Base-by-base conservation (phyloP, 2,113 vertebrate genomes). In the Myotis brandtii region DNA sequence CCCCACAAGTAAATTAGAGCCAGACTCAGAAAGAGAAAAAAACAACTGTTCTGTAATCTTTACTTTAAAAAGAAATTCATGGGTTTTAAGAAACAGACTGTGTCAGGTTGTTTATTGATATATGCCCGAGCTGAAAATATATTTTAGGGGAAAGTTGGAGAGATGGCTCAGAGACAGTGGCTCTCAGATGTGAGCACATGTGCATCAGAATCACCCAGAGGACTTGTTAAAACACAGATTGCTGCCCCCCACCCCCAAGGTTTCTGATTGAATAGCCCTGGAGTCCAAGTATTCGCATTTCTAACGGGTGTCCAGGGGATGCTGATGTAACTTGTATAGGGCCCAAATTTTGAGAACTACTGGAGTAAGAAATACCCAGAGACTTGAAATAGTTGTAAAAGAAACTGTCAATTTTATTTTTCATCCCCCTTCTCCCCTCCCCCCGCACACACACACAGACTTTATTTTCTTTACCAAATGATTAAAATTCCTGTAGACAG, bases 391-490 rank as follows among this genome's bases (percentile, higher is more conserved):
- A 16, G 30, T 72, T 93, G 85, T 95, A 32, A 86, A 90, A 62
- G 34, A 37, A 70, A 52, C 17, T 46, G 18, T 43, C 21, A 32
- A 50, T 50, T 54, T 84, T 83, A 40, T 50, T 66, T 81, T 91
- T 84, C 20, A 75, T 9, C 3, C 23, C 5, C n/a, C 23, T 7
- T 3, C 56, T 9, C 9, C 21, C 21, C 0, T 5, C 52, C 18
- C 18, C 14, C 13, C 50, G 23, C 10, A 10, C 8, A 77, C 27
- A 91, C 32, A 32, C 1, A 73, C 2, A 30, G 27, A 37, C n/a
- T 76, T 81, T 56, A 46, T 75, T 62, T 83, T 86, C 67, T 76
- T 87, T 93, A 81, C 48, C 75, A 90, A 83, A 43, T 91, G 27
- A 75, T 85, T 88, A 56, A 72, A 83, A 81, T 20, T 69, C 14